Evolutionary conservation across 1,140 invertebrate genomes (phyloP), one percentile per base, ranked within the genome.

Genomic region (Drosophila simulans): DNA sequence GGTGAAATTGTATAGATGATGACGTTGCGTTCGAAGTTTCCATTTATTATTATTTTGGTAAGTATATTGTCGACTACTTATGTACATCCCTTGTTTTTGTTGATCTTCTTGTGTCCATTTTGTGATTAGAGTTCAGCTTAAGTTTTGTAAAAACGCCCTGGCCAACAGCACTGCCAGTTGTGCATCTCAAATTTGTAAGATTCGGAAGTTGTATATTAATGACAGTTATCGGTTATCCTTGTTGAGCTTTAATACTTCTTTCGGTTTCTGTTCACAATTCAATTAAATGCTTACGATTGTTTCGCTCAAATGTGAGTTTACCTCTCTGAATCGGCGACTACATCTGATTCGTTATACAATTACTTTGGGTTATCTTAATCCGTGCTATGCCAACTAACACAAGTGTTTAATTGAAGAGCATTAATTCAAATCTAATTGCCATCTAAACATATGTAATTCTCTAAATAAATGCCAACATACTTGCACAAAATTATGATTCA

Each of bases 1-100:
- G 52, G 37, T 77, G 65, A 48, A 79, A 64, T 66, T 70, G 51
- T 56, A 42, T 57, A 46, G 17, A 52, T 65, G 17, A 52, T 65
- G 57, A 69, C 64, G 58, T 43, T 43, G 34, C 46, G 37, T 70
- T 74, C 20, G 34, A 51, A 73, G 22, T 56, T 55, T 39, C 35
- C 42, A 20, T 58, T 56, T 34, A 22, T 34, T 60, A 60, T 31
- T 8, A 34, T 69, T 34, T 56, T 34, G 57, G 75, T 84, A 62
- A 80, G 66, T 85, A 84, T 91, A 91, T 91, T 91, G 90, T 91
- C 90, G 77, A 91, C 83, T 91, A 91, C 77, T 55, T 88, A 89
- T 88, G 64, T 91, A 91, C 90, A 91, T 91, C 90, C 90, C 90
- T 91, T 91, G 90, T 91, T 89, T 91, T 77, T 57, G 72, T 83